These are phyloP conservation scores for Acromyrmex heyeri DNA, from an alignment of 1,140 invertebrate species.

Conservation along the genomic window DNA sequence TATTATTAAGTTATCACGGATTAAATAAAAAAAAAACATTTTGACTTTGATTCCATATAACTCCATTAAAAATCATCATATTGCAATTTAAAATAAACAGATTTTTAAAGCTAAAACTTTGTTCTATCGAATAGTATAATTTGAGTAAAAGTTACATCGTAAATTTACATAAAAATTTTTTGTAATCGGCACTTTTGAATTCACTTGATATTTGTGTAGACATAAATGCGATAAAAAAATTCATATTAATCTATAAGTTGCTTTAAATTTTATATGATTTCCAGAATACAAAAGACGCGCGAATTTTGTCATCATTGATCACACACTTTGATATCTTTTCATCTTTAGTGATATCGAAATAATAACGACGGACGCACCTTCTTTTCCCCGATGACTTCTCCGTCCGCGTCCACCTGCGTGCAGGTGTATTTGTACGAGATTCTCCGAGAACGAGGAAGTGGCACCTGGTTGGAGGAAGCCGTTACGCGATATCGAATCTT, in stretches of 20 bases:
- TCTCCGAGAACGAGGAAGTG: slow-evolving; percentile 79
- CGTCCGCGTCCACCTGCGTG: slow-evolving; percentile 69
- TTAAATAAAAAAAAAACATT: no score
- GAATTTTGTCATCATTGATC: slow-evolving; percentile 13
- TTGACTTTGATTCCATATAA: no score
- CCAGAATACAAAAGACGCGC: not conserved
- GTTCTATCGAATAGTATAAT: not conserved
- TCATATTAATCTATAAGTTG: no score
- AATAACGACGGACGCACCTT: slow-evolving; percentile 46
- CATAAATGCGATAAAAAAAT: not conserved
- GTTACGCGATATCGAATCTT: slow-evolving; percentile 77
- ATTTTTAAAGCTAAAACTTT: no score
- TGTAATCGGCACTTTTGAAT: no score
- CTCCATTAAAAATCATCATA: no score
- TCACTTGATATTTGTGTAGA: not conserved
- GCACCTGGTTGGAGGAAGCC: slow-evolving; percentile 79
- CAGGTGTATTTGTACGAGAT: slow-evolving; percentile 78
- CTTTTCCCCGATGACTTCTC: slow-evolving; percentile 17
- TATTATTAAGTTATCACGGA: no score
- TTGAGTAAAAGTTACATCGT: no score
- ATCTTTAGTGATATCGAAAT: slow-evolving; percentile 15
- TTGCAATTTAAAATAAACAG: no score
- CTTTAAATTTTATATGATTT: slow-evolving; percentile 4
- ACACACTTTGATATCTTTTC: not conserved
- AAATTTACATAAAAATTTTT: no score